These are phyloP conservation scores for Dryocosmus kuriphilus DNA, from an alignment of 2,888 invertebrate genomes.

Conservation along the genomic window DNA sequence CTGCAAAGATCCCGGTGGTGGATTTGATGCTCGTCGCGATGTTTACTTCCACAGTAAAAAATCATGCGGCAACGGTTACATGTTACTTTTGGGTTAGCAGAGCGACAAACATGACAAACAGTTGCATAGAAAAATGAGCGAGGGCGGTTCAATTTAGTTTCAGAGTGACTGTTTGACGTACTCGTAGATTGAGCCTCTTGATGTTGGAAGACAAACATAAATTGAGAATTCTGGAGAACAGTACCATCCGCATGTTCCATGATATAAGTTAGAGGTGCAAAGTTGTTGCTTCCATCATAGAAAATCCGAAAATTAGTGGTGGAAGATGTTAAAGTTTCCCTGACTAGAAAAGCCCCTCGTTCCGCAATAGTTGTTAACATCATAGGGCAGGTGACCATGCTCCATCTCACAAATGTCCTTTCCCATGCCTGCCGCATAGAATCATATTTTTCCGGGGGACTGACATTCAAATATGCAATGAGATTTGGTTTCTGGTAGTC, in stretches of 20 bases:
- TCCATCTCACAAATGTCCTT: not conserved
- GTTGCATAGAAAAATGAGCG: not conserved
- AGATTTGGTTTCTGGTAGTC: not conserved
- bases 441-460: not conserved
- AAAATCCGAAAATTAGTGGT: not conserved
- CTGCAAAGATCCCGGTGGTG: slow-evolving; percentile 13
- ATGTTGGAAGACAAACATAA: not conserved
- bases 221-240: not conserved
- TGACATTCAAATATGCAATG: not conserved
- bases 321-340: not conserved
- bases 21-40: slow-evolving; percentile 19
- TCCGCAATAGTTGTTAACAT: not conserved
- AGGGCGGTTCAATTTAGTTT: not conserved
- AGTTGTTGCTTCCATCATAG: not conserved
- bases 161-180: not conserved
- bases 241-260: not conserved
- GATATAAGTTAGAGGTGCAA: not conserved
- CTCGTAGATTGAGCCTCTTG: not conserved
- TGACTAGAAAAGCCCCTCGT: not conserved
- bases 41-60: slow-evolving; percentile 4
- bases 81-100: not conserved
- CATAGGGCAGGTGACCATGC: not conserved
- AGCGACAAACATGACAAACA: slow-evolving; percentile 11
- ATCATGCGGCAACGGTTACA: slow-evolving; percentile 14
- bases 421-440: not conserved